Conservation (phyloP, 2,888 invertebrate species). For the Mesodorylaimus sp. region DNA sequence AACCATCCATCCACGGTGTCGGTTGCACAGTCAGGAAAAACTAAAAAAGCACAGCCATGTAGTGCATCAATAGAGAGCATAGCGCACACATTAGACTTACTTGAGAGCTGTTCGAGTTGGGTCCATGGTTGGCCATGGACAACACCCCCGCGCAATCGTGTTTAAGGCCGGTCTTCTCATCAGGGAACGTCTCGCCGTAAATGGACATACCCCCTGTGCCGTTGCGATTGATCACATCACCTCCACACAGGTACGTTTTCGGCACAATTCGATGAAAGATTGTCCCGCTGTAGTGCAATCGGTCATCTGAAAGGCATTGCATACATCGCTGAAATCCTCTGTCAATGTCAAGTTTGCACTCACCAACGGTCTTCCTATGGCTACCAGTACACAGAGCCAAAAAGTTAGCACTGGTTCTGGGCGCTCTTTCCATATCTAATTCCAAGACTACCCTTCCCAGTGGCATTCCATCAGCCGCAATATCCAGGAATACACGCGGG, state of each 20-base stretch:
- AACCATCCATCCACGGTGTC: too few species aligned
- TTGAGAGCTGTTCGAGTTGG: slow-evolving; percentile 8
- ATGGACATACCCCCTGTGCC: slow-evolving; percentile 9
- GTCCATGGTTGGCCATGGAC: slow-evolving; percentile 7
- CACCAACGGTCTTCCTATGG: too few species aligned
- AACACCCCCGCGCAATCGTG: slow-evolving; percentile 2
- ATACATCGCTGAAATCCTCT: not conserved
- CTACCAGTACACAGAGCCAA: not conserved
- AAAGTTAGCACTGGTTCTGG: slow-evolving; percentile 5
- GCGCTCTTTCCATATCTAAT: too few species aligned
- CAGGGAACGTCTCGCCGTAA: slow-evolving; percentile 2
- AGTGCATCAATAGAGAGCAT: too few species aligned
- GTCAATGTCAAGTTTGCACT: too few species aligned
- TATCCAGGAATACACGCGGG: too few species aligned
- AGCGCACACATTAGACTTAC: too few species aligned
- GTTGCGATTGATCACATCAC: slow-evolving; percentile 6
- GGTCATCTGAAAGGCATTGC: not conserved
- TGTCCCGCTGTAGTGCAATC: not conserved
- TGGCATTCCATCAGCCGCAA: too few species aligned
- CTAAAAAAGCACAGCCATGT: too few species aligned
- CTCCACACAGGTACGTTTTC: slow-evolving; percentile 1
- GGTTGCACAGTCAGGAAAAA: too few species aligned
- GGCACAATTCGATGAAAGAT: not conserved
- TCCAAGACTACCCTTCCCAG: too few species aligned
- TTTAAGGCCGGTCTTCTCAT: slow-evolving; percentile 1